These are phyloP conservation scores for roundworm (Caenorhabditis elegans) DNA, from an alignment of 1,140 invertebrate species.

Conservation along the genomic window WBcel235 BX284604.4:3862501-3863000, in stretches of 20 bases:
- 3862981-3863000: background rate
- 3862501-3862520: conserved; percentile 37
- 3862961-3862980: conserved; percentile 35
- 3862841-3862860: background rate
- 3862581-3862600: conserved; percentile 30
- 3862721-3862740: too few species aligned
- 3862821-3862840: too few species aligned
- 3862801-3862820: too few species aligned
- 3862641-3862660: background rate
- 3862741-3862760: too few species aligned
- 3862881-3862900: conserved; percentile 36
- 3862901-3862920: conserved; percentile 42
- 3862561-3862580: conserved; percentile 16
- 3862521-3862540: conserved; percentile 28
- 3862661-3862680: too few species aligned
- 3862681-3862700: too few species aligned
- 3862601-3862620: conserved; percentile 36
- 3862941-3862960: conserved; percentile 22
- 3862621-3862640: conserved; percentile 14
- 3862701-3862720: too few species aligned
- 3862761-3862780: too few species aligned
- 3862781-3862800: too few species aligned
- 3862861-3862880: background rate
- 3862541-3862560: conserved; percentile 4
- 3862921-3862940: conserved; percentile 37